Percentiles rank a stretch among this genome's conserved stretches.
Conservation (phyloP, 2,113 vertebrate genomes). For the Tyrannus savana region DNA sequence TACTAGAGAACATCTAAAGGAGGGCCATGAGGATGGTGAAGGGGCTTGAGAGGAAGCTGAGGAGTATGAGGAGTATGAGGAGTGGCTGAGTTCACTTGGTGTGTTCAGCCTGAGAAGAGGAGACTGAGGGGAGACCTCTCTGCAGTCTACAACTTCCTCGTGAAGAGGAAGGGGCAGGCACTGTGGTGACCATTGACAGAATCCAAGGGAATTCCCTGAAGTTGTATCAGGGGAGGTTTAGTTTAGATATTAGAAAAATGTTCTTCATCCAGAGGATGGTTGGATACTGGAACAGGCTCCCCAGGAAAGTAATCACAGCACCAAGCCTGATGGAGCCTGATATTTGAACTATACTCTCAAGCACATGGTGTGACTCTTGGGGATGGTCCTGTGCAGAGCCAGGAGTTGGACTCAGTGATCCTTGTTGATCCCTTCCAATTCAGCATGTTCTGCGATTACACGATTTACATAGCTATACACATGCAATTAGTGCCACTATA, state of each 20-base stretch:
- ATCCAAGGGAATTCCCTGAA: not conserved
- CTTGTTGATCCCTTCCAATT: not conserved
- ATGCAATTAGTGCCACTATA: not conserved
- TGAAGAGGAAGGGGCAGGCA: not conserved
- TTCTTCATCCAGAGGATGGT: not conserved
- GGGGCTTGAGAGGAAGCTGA: not conserved
- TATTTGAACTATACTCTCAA: not conserved
- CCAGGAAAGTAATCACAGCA: not conserved
- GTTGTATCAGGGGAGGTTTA: not conserved
- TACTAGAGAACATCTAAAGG: not conserved
- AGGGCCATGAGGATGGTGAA: not conserved
- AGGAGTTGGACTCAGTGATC: not conserved
- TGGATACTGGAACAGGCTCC: not conserved
- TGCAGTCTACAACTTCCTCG: not conserved
- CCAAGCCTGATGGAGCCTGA: not conserved
- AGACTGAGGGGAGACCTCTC: not conserved
- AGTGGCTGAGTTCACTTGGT: not conserved
- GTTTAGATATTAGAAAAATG: not conserved
- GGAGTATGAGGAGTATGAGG: not conserved
- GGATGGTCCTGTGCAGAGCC: not conserved
- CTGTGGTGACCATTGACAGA: not conserved
- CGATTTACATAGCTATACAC: not conserved
- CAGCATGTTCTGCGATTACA: not conserved
- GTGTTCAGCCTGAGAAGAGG: not conserved
- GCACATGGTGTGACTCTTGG: not conserved